A percentile compares a stretch with the other conserved stretches of the same genome.
phyloP scores from a whole-genome alignment of 2,888 invertebrate genomes.

The Ischnura elegans region DNA sequence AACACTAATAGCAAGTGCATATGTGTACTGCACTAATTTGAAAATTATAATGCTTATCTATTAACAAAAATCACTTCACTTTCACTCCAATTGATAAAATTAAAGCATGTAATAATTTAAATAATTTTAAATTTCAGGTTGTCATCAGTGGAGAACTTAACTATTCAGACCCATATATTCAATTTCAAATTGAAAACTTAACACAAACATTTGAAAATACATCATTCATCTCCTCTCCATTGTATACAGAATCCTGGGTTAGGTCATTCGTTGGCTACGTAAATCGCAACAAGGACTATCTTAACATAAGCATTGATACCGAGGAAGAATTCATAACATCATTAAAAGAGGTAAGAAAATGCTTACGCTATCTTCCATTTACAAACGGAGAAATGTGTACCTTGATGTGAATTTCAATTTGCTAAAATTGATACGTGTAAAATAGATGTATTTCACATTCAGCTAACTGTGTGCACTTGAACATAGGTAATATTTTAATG shows the following conservation, averaged over 20 bases:
- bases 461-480: no score
- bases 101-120: conserved; percentile 39
- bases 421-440: no score
- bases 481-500: no score
- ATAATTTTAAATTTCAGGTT: conserved; percentile 81
- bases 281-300: conserved; percentile 86
- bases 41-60: no score
- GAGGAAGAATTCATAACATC: conserved; percentile 87
- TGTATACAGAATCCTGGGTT: conserved; percentile 94
- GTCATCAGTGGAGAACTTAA: conserved; percentile 89
- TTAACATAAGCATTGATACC: conserved; percentile 87
- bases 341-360: conserved; percentile 84
- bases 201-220: conserved; percentile 89
- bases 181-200: conserved; percentile 88
- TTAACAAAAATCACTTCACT: no score
- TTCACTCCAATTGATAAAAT: no score
- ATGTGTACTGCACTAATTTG: no score
- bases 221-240: conserved; percentile 87
- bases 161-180: conserved; percentile 88
- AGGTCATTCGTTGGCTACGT: conserved; percentile 89
- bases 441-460: no score
- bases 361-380: not conserved
- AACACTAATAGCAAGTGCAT: no score
- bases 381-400: not conserved
- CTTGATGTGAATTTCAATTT: no score